Evolutionary conservation across 2,888 invertebrate species (phyloP), one percentile per base, ranked within the genome.

Genomic region (Catocala fraxini): DNA sequence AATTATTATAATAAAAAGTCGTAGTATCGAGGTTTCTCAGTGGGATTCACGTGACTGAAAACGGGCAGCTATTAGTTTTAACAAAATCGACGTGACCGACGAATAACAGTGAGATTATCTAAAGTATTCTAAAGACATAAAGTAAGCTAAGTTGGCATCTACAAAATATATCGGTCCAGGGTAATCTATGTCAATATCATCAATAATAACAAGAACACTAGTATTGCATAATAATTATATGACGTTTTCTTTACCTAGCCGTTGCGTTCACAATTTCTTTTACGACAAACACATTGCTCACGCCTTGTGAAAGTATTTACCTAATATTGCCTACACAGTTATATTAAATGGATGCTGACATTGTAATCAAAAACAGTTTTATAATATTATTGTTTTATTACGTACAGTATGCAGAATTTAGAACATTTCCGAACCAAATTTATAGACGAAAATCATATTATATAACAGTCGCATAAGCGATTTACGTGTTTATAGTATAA

Each of bases 401-500:
- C 68, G 68, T 69, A 42, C 63, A 51, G 13, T 25, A 25, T 56
- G 25, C 54, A 51, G 69, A 65, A 68, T 63, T 53, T 58, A 56
- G 45, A 13, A 15, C 60, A 69, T 55, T 58, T 75, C 48, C 68
- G 54, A 51, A 56, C 25, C 15, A 51, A 55, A 67, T 63, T 51
- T 57, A 55, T 53, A 60, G 34, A 59, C 57, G 6, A 60, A 35
- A 56, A 47, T 66, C 12, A 6, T 12, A 59, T 68, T 51, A 59
- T 60, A 46, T 71, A 56, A 73, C 25, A n/a, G 52, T 65, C 51
- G 48, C 6, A 43, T 63, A 49, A 13, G 55, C 51, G 15, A 52
- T 70, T 59, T 61, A 71, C 59, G 46, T 70, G 60, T 72, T 74
- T 72, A 65, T 72, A 75, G 63, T 70, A 67, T 71, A 70, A 78